Conservation (phyloP, 1,140 invertebrate genomes). For the Pseudomyrmex flavicornis region DNA sequence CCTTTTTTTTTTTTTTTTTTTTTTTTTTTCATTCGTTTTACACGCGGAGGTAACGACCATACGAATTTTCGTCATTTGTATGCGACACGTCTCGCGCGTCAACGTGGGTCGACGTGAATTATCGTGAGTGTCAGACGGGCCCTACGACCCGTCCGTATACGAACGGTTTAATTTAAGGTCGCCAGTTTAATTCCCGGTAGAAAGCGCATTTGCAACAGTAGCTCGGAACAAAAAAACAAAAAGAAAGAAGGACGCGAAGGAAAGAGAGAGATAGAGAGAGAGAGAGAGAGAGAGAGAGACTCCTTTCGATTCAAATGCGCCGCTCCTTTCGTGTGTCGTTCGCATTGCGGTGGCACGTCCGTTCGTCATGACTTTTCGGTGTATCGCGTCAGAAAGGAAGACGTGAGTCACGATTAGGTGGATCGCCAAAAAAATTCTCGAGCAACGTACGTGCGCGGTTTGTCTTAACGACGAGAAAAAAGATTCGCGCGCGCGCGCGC, state of each 20-base stretch:
- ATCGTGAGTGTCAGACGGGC: constrained; percentile 78
- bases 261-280: constrained; percentile 1
- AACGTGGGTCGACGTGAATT: constrained; percentile 81
- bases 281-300: constrained; percentile 14
- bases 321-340: constrained; percentile 72
- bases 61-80: constrained; percentile 81
- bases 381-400: constrained; percentile 5
- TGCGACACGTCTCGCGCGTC: constrained; percentile 76
- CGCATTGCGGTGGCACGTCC: constrained; percentile 46
- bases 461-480: constrained; percentile 33
- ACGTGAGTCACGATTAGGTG: constrained; percentile 37
- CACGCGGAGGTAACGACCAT: constrained; percentile 73
- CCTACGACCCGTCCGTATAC: constrained; percentile 77
- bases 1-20: constrained; percentile 73
- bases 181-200: constrained; percentile 82
- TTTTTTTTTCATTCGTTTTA: constrained; percentile 73
- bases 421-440: constrained; percentile 48
- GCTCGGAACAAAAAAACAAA: constrained; percentile 51
- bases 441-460: constrained; percentile 32
- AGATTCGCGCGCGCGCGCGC: neutral
- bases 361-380: constrained; percentile 48
- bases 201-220: constrained; percentile 79
- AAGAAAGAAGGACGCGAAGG: neutral
- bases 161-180: constrained; percentile 83
- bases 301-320: constrained; percentile 71